Conservation (phyloP, 2,113 vertebrate species). For the Pterophyllum scalare region DNA sequence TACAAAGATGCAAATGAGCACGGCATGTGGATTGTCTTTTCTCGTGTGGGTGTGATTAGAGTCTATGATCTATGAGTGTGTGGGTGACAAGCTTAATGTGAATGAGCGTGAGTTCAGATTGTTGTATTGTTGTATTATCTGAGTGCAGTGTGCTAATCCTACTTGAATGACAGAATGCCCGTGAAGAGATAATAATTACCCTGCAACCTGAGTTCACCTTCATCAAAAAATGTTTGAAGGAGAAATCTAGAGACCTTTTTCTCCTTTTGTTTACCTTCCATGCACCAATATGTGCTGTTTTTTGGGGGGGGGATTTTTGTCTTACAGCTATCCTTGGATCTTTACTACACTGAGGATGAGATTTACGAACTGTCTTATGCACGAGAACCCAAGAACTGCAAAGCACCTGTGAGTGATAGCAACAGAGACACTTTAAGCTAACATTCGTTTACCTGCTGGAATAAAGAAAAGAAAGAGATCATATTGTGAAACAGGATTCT, state of each 20-base stretch:
- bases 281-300: slow-evolving; percentile 17
- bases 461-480: neutral
- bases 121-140: slow-evolving; percentile 61
- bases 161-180: slow-evolving; percentile 57
- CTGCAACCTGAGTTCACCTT: slow-evolving; percentile 35
- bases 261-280: slow-evolving; percentile 7
- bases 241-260: slow-evolving; percentile 27
- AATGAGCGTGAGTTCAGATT: slow-evolving; percentile 69
- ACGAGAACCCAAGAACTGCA: slow-evolving; percentile 91
- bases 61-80: slow-evolving; percentile 72
- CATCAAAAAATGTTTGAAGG: slow-evolving; percentile 52
- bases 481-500: neutral
- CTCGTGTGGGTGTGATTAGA: slow-evolving; percentile 72
- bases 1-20: slow-evolving; percentile 68
- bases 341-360: slow-evolving; percentile 96
- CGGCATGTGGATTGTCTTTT: slow-evolving; percentile 53
- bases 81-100: slow-evolving; percentile 69
- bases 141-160: slow-evolving; percentile 37
- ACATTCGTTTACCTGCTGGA: no score
- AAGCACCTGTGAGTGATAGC: slow-evolving; percentile 85
- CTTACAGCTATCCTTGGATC: slow-evolving; percentile 91
- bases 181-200: slow-evolving; percentile 61
- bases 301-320: neutral
- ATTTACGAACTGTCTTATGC: slow-evolving; percentile 96
- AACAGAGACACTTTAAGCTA: neutral